Evolutionary conservation across 1,140 invertebrate species (phyloP), one percentile per base, ranked within the genome.

Genomic region (Eueides isabella): DNA sequence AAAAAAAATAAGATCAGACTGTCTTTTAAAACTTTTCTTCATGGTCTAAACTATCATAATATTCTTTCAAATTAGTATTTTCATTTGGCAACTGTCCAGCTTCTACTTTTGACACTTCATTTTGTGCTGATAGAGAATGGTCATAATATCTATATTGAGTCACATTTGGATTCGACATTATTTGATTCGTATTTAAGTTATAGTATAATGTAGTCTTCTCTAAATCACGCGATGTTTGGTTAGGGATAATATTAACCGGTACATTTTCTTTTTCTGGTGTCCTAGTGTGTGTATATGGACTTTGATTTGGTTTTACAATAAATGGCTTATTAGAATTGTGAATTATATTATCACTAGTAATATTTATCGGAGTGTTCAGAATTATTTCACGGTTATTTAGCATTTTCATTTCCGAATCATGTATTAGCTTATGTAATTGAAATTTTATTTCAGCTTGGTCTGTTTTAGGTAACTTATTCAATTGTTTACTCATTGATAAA

Each of bases 401-500:
- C 61, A 65, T 72, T 55, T 72, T 65, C 26, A 65, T 65, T 72
- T 72, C 62, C 23, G 62, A 44, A 44, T 72, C 62, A 29, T 65
- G 35, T 71, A 71, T 48, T 29, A 64, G 61, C 62, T 48, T 41
- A 44, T 72, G 70, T 64, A 72, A 65, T n/a, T 72, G 26, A 41
- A 72, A 72, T 64, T 72, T 72, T 29, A 72, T 72, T 72, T 72
- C 44, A 68, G 67, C 62, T 71, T 81, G 61, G 61, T 75, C 72
- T 62, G 61, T 74, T 77, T 77, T 66, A 71, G 76, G 76, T 77
- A 77, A 77, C 67, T 70, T 74, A 38, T 74, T 74, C 61, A 77
- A 26, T 66, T 77, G 72, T 48, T 71, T 74, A 74, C 72, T 77
- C 76, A 77, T 77, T 71, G 76, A 77, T 71, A n/a, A n/a, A 74